Base-by-base conservation (phyloP, 2,888 invertebrate genomes). In the Ormyrus thymus region DNA sequence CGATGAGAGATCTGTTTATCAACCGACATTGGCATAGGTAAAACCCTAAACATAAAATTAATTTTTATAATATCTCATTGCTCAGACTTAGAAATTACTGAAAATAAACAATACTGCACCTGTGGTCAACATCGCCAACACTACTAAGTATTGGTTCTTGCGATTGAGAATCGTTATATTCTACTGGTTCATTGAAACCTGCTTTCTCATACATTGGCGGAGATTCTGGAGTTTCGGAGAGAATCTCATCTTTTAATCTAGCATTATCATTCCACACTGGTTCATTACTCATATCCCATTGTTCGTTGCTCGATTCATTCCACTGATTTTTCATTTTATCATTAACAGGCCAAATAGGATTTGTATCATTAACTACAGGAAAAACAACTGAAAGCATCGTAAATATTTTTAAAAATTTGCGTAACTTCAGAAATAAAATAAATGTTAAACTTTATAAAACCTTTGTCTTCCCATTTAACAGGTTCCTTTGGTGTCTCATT, bases 131-230 rank as follows among this genome's bases (percentile, higher is more conserved):
- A 64, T 90, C 90, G n/a, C 88, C 87, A 15, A 86, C 84, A 59
- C 88, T 87, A 74, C 86, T 87, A 5, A 90, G 81, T 71, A 89
- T 85, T 74, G 89, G 86, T 73, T 89, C 89, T 82, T 87, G 87
- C 4, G 87, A 85, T 70, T 88, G 89, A 29, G 91, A 90, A 76
- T 94, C 94, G 84, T 92, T 92, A 84, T 94, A 94, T 82, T 94
- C 93, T 10, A 93, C 91, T 4, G 92, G 92, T 84, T 92, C 92
- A 11, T 90, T 90, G 76, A 92, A 92, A 53, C 92, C 91, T 83
- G 94, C 92, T 84, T 93, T 92, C 83, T 94, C 94, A 82, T 93
- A 94, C 82, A 92, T 91, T 0, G 93, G 93, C 43, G 94, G 94
- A 66, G 94, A 94, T 82, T 93, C 93, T 0, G 94, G 94, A 0